A percentile compares a stretch with the other conserved stretches of the same genome.
Evolutionary conservation across 2,113 vertebrate genomes (phyloP).

Genomic region (Jaculus jaculus): DNA sequence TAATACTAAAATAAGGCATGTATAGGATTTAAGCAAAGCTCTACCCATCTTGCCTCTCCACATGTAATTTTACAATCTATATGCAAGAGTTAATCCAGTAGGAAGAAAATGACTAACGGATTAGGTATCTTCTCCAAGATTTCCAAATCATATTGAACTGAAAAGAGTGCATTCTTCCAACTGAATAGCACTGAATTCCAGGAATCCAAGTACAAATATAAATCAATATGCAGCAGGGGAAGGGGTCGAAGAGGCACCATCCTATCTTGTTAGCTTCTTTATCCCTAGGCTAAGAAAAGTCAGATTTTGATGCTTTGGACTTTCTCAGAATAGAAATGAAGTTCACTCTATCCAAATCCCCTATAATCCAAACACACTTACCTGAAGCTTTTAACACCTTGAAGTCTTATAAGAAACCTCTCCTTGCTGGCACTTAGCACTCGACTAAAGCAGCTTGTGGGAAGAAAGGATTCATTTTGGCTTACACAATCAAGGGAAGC

Average conservation of each 20-base stretch:
- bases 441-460: no score
- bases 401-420: background rate
- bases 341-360: background rate
- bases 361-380: background rate
- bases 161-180: background rate
- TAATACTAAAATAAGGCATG: constrained; percentile 2
- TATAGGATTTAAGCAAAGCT: constrained; percentile 9
- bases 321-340: constrained; percentile 52
- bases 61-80: background rate
- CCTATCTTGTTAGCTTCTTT: background rate
- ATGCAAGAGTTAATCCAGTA: background rate
- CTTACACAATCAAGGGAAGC: no score
- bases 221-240: background rate
- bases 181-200: background rate
- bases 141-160: background rate
- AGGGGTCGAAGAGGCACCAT: background rate
- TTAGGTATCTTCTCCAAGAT: background rate
- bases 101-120: background rate
- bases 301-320: background rate
- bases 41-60: background rate
- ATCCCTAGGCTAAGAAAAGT: background rate
- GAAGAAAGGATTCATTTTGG: no score
- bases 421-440: no score
- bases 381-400: background rate
- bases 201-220: background rate